These are phyloP conservation scores for Synanthedon myopaeformis DNA, from an alignment of 2,888 invertebrate genomes.

Conservation along the genomic window DNA sequence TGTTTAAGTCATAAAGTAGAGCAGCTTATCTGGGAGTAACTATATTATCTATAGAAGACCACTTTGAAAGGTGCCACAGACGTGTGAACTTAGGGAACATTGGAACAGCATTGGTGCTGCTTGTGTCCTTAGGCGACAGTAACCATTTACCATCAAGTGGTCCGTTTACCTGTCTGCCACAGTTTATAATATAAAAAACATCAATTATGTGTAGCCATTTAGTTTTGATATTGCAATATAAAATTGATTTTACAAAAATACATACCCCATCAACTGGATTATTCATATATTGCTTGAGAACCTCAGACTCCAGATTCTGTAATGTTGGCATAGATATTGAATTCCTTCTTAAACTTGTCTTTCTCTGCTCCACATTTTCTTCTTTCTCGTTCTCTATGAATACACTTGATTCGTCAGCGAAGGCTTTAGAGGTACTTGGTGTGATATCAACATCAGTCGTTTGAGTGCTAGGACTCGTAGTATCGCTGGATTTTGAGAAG, in stretches of 20 bases:
- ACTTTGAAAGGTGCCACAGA: too few relatives aligned
- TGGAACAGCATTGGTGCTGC: too few relatives aligned
- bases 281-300: slow-evolving; percentile 53
- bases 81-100: too few relatives aligned
- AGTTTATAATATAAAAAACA: too few relatives aligned
- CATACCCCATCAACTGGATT: slow-evolving; percentile 45
- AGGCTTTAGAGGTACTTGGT: slow-evolving; percentile 36
- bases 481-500: slow-evolving; percentile 19
- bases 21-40: too few relatives aligned
- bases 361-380: slow-evolving; percentile 26
- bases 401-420: slow-evolving; percentile 38
- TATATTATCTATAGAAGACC: too few relatives aligned
- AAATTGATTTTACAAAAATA: slow-evolving; percentile 1
- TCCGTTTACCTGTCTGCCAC: too few relatives aligned
- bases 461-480: slow-evolving; percentile 21
- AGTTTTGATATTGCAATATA: too few relatives aligned
- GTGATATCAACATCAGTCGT: slow-evolving; percentile 26
- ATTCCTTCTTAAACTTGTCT: slow-evolving; percentile 69
- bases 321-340: slow-evolving; percentile 82
- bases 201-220: too few relatives aligned
- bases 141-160: too few relatives aligned
- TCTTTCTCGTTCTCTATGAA: slow-evolving; percentile 37
- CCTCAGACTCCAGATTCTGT: slow-evolving; percentile 74
- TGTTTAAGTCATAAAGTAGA: too few relatives aligned
- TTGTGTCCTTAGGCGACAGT: too few relatives aligned